A percentile compares a stretch with the other conserved stretches of the same genome.
Conservation (phyloP, 2,797 vertebrate genomes). For the Eulemur rubriventer region DNA sequence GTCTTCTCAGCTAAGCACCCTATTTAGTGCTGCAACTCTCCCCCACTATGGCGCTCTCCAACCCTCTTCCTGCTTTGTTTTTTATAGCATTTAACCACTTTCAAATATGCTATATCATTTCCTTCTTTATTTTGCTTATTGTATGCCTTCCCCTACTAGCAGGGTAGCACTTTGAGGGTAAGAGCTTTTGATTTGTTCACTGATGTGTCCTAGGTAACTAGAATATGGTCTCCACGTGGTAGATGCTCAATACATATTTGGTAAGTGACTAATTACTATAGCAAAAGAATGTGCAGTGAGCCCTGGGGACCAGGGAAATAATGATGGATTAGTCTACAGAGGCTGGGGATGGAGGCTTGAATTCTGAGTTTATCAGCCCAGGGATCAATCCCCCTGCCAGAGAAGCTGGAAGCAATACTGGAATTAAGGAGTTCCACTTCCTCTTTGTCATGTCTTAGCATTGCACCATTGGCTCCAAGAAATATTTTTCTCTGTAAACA, state of each 20-base stretch:
- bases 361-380: neutral
- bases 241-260: neutral
- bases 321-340: neutral
- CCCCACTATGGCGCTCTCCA: fast-evolving
- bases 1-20: neutral
- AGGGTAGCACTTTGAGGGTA: neutral
- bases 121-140: neutral
- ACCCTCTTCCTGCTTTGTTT: neutral
- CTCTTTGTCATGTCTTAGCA: neutral
- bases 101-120: neutral
- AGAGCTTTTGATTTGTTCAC: neutral
- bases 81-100: neutral
- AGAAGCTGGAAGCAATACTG: neutral
- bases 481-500: constrained; percentile 1
- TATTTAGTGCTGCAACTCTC: neutral
- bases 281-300: neutral
- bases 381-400: neutral
- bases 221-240: neutral
- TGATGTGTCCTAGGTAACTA: neutral
- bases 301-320: neutral
- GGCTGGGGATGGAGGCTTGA: neutral
- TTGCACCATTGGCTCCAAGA: neutral
- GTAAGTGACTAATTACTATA: neutral
- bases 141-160: neutral
- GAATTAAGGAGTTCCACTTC: neutral